These are phyloP conservation scores for Sebastes nivosus DNA, from an alignment of 2,797 vertebrate genomes.

Conservation along the genomic window DNA sequence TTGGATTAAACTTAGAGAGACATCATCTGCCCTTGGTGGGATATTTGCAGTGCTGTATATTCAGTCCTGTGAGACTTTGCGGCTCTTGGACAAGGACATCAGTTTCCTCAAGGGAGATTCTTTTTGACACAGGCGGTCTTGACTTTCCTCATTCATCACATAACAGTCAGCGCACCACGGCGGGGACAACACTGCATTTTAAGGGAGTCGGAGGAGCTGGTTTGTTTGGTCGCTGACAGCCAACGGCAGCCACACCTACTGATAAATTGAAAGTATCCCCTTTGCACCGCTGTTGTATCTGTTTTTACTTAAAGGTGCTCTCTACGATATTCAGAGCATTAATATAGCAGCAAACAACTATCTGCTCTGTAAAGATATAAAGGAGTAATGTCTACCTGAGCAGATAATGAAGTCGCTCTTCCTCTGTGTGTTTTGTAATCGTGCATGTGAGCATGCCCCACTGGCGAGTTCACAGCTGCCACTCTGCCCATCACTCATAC, in stretches of 20 bases:
- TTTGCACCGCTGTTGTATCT: background rate
- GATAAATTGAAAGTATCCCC: background rate
- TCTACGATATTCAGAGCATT: background rate
- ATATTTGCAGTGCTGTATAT: conserved; percentile 36
- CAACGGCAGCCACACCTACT: background rate
- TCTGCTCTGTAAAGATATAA: background rate
- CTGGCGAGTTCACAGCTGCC: too few species aligned
- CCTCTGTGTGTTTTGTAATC: background rate
- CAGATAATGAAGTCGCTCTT: background rate
- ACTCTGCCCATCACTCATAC: too few species aligned
- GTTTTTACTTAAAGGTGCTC: background rate
- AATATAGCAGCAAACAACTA: background rate
- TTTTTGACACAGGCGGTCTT: conserved; percentile 61
- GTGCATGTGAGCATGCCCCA: background rate
- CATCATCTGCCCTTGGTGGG: conserved; percentile 62
- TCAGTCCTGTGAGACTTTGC: conserved; percentile 54
- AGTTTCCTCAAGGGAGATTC: conserved; percentile 59
- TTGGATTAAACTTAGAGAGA: conserved; percentile 52
- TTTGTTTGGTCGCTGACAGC: conserved; percentile 22
- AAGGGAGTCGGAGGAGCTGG: background rate
- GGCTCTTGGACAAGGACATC: conserved; percentile 70
- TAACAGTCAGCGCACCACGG: conserved; percentile 26
- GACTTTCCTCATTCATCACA: conserved; percentile 69
- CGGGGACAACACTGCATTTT: conserved; percentile 21
- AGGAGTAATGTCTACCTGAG: too few species aligned